These are phyloP conservation scores for Julus scandinavius DNA, from an alignment of 2,888 invertebrate species.

Conservation along the genomic window DNA sequence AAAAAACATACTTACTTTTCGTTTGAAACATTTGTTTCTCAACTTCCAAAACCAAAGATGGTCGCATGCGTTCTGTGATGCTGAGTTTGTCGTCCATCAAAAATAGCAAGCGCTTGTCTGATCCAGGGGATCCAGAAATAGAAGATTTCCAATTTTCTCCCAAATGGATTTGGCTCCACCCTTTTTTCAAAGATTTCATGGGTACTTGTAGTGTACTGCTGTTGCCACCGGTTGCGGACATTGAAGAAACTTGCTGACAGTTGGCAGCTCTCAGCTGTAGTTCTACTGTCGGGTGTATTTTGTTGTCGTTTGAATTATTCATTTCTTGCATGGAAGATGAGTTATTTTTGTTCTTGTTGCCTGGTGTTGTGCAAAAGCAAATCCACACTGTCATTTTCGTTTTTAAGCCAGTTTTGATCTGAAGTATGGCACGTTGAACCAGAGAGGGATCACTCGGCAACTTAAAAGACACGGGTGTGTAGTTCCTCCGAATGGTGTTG, in stretches of 20 bases:
- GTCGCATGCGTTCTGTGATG: slow-evolving; percentile 22
- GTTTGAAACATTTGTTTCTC: neutral
- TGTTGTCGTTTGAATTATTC: neutral
- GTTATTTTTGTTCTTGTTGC: neutral
- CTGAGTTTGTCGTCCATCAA: slow-evolving; percentile 17
- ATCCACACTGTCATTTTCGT: neutral
- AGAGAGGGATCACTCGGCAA: neutral
- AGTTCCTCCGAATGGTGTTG: neutral
- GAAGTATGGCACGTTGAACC: neutral
- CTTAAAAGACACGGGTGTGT: slow-evolving; percentile 49
- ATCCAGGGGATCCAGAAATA: neutral
- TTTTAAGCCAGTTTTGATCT: neutral
- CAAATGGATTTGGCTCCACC: slow-evolving; percentile 34
- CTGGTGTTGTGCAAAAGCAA: neutral
- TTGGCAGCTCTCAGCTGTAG: neutral
- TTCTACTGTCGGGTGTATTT: neutral
- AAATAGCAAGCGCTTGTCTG: neutral
- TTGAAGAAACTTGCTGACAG: neutral
- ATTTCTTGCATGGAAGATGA: neutral
- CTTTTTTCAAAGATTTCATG: neutral
- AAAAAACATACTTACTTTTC: neutral
- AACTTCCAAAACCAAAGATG: slow-evolving; percentile 45
- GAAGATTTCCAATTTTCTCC: neutral
- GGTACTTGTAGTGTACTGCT: neutral
- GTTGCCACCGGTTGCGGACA: too few relatives aligned